phyloP scores from a whole-genome alignment of 2,888 invertebrate species.

The Andrena trimmerana region DNA sequence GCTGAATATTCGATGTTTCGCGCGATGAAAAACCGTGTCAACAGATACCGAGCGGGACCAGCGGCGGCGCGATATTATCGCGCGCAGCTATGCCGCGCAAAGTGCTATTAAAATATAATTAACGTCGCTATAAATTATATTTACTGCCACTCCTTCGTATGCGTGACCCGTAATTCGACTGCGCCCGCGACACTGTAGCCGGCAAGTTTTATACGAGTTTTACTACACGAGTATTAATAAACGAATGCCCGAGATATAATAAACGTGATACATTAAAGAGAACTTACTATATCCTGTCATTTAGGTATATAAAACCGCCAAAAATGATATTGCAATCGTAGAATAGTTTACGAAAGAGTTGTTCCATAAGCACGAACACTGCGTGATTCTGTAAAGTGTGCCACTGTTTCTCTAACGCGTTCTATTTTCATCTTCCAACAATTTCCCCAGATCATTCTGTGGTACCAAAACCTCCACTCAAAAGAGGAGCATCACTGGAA shows the following conservation, averaged over 20 bases:
- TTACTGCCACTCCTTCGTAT: conserved; percentile 36
- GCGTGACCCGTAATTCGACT: conserved; percentile 46
- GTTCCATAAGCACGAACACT: not conserved
- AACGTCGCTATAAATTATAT: conserved; percentile 59
- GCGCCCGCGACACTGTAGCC: not conserved
- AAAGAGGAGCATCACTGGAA: not conserved
- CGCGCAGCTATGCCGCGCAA: conserved; percentile 25
- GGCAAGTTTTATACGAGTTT: conserved; percentile 41
- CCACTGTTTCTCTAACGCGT: not conserved
- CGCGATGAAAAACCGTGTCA: conserved; percentile 21
- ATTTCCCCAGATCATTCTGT: not conserved
- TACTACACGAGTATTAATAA: conserved; percentile 55
- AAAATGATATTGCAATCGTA: no score
- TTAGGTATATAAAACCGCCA: no score
- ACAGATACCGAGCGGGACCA: not conserved
- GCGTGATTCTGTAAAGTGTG: not conserved
- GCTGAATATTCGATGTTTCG: conserved; percentile 35
- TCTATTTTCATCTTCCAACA: not conserved
- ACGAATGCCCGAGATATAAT: conserved; percentile 28
- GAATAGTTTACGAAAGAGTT: no score
- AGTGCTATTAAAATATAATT: conserved; percentile 63
- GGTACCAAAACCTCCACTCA: not conserved
- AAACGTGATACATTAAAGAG: conserved; percentile 12
- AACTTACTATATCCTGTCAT: conserved; percentile 23
- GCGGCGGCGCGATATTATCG: conserved; percentile 41